Conservation (phyloP, 2,113 vertebrate genomes). For the Rousettus leschenaultii region DNA sequence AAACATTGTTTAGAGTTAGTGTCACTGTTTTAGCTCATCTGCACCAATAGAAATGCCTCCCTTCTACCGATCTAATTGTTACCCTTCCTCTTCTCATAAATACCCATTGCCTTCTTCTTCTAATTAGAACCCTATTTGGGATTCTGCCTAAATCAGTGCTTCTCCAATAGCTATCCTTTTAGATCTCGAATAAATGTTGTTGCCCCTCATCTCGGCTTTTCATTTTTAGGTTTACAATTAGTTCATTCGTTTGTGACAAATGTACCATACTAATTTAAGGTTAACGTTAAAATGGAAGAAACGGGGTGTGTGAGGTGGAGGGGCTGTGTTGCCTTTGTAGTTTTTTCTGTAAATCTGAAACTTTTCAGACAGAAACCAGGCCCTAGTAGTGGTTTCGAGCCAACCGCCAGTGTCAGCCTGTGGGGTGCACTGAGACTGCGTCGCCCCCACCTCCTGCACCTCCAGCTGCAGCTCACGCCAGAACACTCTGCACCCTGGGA, state of each 20-base stretch:
- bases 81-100: neutral
- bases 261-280: neutral
- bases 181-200: neutral
- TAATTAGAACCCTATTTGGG: neutral
- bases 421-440: too few relatives aligned
- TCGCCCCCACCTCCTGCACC: neutral
- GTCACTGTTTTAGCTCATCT: neutral
- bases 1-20: neutral
- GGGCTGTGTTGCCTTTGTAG: neutral
- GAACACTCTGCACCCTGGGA: rapidly evolving
- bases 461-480: neutral
- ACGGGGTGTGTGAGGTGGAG: neutral
- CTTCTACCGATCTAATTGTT: neutral
- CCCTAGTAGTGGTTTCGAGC: neutral
- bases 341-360: neutral
- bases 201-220: neutral
- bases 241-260: neutral
- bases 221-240: neutral
- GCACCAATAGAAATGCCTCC: neutral
- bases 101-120: neutral
- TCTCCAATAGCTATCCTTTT: neutral
- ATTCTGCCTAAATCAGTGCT: neutral
- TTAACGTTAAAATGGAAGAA: neutral
- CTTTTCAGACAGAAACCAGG: neutral
- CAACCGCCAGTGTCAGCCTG: neutral